Base-by-base conservation (phyloP, 2,797 vertebrate species). In the Orestias chungarensis region DNA sequence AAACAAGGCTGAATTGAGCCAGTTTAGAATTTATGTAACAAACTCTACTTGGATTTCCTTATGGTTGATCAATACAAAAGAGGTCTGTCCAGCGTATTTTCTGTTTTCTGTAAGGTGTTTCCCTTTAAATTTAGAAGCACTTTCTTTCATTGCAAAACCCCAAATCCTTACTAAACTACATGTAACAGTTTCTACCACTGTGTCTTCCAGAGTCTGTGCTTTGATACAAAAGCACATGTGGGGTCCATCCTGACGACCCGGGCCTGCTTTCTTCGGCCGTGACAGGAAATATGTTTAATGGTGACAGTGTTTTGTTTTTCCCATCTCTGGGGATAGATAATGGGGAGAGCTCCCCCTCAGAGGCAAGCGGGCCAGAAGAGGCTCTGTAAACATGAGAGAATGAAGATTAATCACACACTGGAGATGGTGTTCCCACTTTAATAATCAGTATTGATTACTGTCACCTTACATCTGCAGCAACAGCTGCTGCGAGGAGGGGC, bases 391-490 rank as follows among this genome's bases (percentile, higher is more conserved):
- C 90, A 92, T 81, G 81, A 73, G 85, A 75, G 85, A 93, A 93
- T 93, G 91, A 94, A 94, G 92, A 94, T 94, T 92, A 93, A 94
- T 93, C 91, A 89, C 90, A 89, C 88, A 82, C 89, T 75, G 67
- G 88, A 92, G 91, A 93, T 92, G 89, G 87, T 87, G 88, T 88
- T 90, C 88, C 92, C 89, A 90, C 91, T 93, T 91, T 92, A 90
- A 91, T 94, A 93, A 93, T 94, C 88, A 89, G 90, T 93, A 93
- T 93, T 94, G 91, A 94, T 93, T 93, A 91, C 91, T 92, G 90
- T 92, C 93, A 92, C 89, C 87, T 93, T 92, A 89, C 88, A 92
- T 93, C 91, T 93, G 93, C 83, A 86, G 76, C 88, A 90, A 91
- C 93, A 93, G 90, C 89, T 93, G 92, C 86, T 88, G 90, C 0